Base-by-base conservation (phyloP, 2,888 invertebrate species). In the Fabriciana adippe region DNA sequence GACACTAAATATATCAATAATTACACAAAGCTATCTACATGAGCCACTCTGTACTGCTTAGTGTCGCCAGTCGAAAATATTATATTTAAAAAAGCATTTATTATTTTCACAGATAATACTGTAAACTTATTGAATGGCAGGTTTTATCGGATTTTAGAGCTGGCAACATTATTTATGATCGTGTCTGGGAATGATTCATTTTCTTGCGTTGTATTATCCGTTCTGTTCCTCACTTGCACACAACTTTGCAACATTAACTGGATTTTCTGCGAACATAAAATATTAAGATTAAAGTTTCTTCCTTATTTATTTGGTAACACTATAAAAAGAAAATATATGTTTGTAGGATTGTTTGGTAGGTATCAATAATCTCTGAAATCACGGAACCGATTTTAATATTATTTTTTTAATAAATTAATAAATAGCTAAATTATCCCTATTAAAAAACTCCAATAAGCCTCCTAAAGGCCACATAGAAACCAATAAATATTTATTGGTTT, bases 11-110 rank as follows among this genome's bases (percentile, higher is more conserved):
- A 91, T 87, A 87, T 89, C 47, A 59, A 59, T 59, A 59, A 90
- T 91, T 89, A 91, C 89, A 91, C 90, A 86, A 91, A 92, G 92
- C 92, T 92, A 92, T 92, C 92, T 92, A 92, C 92, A 92, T 87
- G 92, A 92, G 91, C 90, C 89, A 85, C 85, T 84, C 83, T 80
- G 81, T 77, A 81, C 83, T 81, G 84, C 80, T 81, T 79, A 69
- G 72, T 73, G 74, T 76, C 76, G 78, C 75, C 75, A 77, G 72
- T 73, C 67, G 66, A 71, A 66, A 64, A 68, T 61, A 67, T 55
- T 61, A 60, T 55, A 59, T 61, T 50, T 16, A 21, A 67, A 50
- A n/a, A 66, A 56, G 61, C 63, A 3, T 60, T 67, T 60, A 56
- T 55, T n/a, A 60, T 14, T 60, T n/a, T 60, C 55, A 60, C 53